These are phyloP conservation scores for Pygocentrus nattereri DNA, from an alignment of 2,797 vertebrate genomes.

Conservation along the genomic window DNA sequence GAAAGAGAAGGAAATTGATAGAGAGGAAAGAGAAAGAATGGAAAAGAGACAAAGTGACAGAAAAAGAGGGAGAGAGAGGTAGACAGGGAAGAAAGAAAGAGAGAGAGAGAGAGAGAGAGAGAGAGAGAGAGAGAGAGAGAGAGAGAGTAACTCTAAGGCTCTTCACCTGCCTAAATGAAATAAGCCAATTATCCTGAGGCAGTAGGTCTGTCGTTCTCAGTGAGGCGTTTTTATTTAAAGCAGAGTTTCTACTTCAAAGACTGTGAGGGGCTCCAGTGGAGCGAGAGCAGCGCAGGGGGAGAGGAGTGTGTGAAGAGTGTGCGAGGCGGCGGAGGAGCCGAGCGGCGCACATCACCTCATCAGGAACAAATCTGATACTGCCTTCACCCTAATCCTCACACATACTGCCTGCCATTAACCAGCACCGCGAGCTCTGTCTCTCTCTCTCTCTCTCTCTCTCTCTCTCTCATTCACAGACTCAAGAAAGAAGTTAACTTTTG, in stretches of 20 bases:
- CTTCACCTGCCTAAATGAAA: conserved; percentile 84
- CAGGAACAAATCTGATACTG: conserved; percentile 74
- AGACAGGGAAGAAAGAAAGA: not conserved
- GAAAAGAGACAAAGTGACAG: not conserved
- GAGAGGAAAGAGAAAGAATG: not conserved
- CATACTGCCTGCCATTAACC: conserved; percentile 70
- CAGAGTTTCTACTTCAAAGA: conserved; percentile 73
- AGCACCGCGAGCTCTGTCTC: conserved; percentile 46
- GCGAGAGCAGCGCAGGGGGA: conserved; percentile 68
- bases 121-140: conserved; percentile 22
- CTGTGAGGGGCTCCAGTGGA: conserved; percentile 62
- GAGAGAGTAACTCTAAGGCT: conserved; percentile 7
- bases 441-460: conserved; percentile 22
- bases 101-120: not conserved
- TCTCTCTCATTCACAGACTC: not conserved
- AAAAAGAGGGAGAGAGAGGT: not conserved
- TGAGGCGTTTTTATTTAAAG: conserved; percentile 60
- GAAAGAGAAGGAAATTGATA: not conserved
- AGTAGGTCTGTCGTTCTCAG: conserved; percentile 55
- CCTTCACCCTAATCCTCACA: conserved; percentile 82
- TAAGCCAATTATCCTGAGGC: conserved; percentile 80
- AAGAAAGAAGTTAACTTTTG: not conserved
- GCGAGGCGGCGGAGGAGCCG: conserved; percentile 29
- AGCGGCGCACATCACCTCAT: conserved; percentile 71
- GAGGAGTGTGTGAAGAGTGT: conserved; percentile 40